Percentiles rank a stretch among this genome's conserved stretches.
phyloP scores from a whole-genome alignment of 2,888 invertebrate genomes.

The Alloscopus bannaensis region DNA sequence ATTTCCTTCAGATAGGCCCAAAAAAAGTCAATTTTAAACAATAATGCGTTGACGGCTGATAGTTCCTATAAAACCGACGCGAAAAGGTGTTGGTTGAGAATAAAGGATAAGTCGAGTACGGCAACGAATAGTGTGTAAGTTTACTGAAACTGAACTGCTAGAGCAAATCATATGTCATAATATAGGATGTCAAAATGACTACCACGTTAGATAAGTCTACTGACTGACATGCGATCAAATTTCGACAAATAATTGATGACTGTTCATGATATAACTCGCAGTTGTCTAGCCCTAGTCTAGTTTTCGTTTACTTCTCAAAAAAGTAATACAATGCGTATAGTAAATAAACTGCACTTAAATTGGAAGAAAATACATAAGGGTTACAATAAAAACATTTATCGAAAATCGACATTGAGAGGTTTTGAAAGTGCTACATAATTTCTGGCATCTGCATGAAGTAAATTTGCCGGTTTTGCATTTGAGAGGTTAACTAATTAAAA shows the following conservation, averaged over 20 bases:
- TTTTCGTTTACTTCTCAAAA: not conserved
- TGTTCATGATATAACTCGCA: not conserved
- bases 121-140: too few species aligned
- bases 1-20: too few species aligned
- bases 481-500: too few species aligned
- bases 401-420: not conserved
- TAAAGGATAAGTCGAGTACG: too few species aligned
- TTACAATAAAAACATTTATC: too few species aligned
- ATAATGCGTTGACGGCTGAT: too few species aligned
- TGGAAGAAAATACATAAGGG: too few species aligned
- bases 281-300: not conserved
- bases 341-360: too few species aligned
- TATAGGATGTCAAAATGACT: slow-evolving; percentile 30
- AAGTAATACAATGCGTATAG: not conserved
- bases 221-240: slow-evolving; percentile 27
- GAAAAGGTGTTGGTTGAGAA: too few species aligned
- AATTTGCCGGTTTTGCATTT: not conserved
- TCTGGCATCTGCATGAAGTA: not conserved
- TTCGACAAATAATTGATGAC: slow-evolving; percentile 49
- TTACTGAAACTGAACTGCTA: too few species aligned
- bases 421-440: not conserved
- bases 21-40: too few species aligned
- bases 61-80: too few species aligned
- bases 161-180: slow-evolving; percentile 54
- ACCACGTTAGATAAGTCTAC: slow-evolving; percentile 29